These are phyloP conservation scores for Callyntrura guangdongensis DNA, from an alignment of 2,888 invertebrate species.

Conservation along the genomic window DNA sequence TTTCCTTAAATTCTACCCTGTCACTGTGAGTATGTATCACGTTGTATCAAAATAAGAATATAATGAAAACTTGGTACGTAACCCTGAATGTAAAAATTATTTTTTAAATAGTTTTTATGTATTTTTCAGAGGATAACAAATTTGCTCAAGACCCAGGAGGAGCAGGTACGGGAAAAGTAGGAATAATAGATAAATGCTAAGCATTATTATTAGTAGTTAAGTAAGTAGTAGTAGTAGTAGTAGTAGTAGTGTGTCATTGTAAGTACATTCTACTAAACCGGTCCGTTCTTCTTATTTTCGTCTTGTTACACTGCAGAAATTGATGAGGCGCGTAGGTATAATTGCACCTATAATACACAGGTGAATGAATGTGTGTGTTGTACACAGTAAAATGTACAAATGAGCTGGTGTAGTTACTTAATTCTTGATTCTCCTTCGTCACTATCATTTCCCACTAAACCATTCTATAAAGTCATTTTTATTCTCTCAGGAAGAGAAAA, in stretches of 20 bases:
- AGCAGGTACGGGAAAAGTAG: slow-evolving; percentile 18
- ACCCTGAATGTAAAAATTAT: no score
- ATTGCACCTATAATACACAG: background rate
- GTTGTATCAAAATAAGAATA: slow-evolving; percentile 20
- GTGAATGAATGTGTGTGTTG: background rate
- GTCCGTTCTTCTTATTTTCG: slow-evolving; percentile 28
- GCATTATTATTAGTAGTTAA: slow-evolving; percentile 30
- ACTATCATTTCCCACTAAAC: slow-evolving; percentile 58
- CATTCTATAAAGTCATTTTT: slow-evolving; percentile 60
- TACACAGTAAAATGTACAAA: slow-evolving; percentile 31
- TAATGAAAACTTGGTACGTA: background rate
- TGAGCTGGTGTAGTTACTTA: slow-evolving; percentile 46
- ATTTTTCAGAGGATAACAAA: slow-evolving; percentile 57
- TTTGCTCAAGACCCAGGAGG: slow-evolving; percentile 37
- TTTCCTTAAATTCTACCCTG: background rate
- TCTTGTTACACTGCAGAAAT: slow-evolving; percentile 22
- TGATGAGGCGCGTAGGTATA: background rate
- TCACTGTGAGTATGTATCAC: background rate
- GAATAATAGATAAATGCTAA: slow-evolving; percentile 30
- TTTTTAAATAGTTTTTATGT: slow-evolving; percentile 6
- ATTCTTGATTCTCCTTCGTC: slow-evolving; percentile 9
- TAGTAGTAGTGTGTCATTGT: background rate
- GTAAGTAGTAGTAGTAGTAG: background rate
- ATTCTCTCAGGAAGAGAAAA: slow-evolving; percentile 51
- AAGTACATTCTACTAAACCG: slow-evolving; percentile 26